Percentiles rank a stretch among this genome's conserved stretches.
These are phyloP conservation scores for Zosterops lateralis DNA, from an alignment of 2,113 vertebrate species.

Conservation along the genomic window DNA sequence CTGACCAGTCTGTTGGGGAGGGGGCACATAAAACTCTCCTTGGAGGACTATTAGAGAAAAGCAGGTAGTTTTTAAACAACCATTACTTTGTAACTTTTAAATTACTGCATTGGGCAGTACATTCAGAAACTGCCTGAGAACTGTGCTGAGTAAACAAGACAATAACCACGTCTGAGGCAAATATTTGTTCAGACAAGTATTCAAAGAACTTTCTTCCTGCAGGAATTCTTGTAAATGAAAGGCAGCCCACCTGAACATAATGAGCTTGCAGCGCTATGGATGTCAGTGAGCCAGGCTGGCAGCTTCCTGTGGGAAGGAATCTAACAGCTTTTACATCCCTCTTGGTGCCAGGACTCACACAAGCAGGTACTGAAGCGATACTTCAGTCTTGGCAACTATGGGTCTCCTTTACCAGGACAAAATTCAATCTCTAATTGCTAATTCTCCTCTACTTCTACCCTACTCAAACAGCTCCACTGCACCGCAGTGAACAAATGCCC, in stretches of 20 bases:
- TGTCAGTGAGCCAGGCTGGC: background rate
- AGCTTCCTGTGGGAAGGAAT: background rate
- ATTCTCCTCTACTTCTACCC: background rate
- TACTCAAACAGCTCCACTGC: rapidly evolving
- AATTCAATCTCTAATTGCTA: background rate
- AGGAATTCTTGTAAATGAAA: background rate
- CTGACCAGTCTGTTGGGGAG: background rate
- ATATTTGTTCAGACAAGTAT: background rate
- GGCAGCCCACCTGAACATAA: background rate
- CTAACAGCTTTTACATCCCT: background rate
- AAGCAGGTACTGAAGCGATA: rapidly evolving
- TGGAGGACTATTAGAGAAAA: background rate
- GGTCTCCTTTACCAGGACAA: background rate
- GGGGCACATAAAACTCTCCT: background rate
- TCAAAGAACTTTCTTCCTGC: background rate
- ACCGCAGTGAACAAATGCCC: background rate
- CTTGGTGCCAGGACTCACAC: background rate
- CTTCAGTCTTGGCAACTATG: background rate
- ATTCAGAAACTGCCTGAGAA: background rate
- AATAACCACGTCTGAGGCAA: background rate
- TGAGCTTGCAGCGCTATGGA: rapidly evolving
- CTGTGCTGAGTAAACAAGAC: background rate
- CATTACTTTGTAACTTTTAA: background rate
- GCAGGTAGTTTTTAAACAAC: background rate
- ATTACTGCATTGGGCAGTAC: background rate